A percentile compares a stretch with the other conserved stretches of the same genome.
phyloP scores from a whole-genome alignment of 2,797 vertebrate species.

The Cottoperca gobio region DNA sequence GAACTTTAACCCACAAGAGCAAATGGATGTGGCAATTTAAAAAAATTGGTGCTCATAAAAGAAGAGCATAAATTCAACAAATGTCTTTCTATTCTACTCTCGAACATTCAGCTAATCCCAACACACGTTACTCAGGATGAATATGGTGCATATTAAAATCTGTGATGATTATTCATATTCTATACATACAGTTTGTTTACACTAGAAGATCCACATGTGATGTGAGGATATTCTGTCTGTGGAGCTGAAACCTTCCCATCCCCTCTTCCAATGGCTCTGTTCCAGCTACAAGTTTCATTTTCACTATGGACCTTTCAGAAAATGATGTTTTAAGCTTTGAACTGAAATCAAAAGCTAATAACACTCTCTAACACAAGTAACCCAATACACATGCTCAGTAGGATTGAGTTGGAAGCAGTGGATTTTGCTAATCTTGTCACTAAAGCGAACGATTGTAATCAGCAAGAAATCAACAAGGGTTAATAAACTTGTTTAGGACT shows the following conservation, averaged over 20 bases:
- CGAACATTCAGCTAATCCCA: slow-evolving; percentile 20
- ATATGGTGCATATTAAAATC: slow-evolving; percentile 27
- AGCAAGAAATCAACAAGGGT: not conserved
- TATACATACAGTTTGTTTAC: slow-evolving; percentile 35
- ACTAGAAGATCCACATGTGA: slow-evolving; percentile 17
- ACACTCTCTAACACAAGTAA: not conserved
- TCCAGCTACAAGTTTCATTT: slow-evolving; percentile 3
- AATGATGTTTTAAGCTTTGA: slow-evolving; percentile 13
- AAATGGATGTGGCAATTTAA: slow-evolving; percentile 10
- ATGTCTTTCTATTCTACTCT: slow-evolving; percentile 13
- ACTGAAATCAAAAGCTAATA: slow-evolving; percentile 7
- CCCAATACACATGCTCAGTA: not conserved
- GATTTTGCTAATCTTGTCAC: not conserved
- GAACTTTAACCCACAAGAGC: slow-evolving; percentile 19
- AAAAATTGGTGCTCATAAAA: not conserved
- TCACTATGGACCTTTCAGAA: not conserved
- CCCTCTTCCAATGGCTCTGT: not conserved
- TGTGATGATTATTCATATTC: slow-evolving; percentile 26
- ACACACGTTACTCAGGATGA: slow-evolving; percentile 14
- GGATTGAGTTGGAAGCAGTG: not conserved
- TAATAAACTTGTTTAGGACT: not conserved
- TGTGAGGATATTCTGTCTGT: slow-evolving; percentile 16
- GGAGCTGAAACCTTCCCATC: slow-evolving; percentile 21
- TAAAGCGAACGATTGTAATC: not conserved
- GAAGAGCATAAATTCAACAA: slow-evolving; percentile 14